Percentiles rank a stretch among this genome's conserved stretches.
Conservation (phyloP, 2,797 vertebrate genomes). For the Echeneis naucrates region DNA sequence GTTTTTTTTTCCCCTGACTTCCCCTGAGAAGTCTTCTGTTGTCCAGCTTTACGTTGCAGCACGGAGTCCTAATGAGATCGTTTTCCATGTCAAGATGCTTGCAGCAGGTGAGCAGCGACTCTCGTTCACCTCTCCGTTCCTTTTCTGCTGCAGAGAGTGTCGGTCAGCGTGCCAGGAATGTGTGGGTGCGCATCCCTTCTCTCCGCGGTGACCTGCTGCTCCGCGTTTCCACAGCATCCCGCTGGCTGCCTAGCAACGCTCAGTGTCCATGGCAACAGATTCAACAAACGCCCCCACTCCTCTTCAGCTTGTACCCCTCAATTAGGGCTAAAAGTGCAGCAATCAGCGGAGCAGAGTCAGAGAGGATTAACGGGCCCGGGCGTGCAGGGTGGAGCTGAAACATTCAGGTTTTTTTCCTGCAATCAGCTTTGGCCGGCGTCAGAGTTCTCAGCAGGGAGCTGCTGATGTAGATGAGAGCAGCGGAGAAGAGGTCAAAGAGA, state of each 20-base stretch:
- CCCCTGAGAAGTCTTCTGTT: neutral
- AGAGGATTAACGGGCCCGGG: conserved; percentile 31
- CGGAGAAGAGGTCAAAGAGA: conserved; percentile 22
- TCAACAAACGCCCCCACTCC: conserved; percentile 85
- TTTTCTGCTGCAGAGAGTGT: conserved; percentile 37
- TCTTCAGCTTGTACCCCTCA: conserved; percentile 77
- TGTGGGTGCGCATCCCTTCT: conserved; percentile 81
- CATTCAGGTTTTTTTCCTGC: conserved; percentile 27
- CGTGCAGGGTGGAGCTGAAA: conserved; percentile 29
- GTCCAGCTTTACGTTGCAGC: neutral
- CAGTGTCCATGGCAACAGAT: conserved; percentile 85
- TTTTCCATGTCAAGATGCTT: neutral
- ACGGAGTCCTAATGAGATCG: neutral
- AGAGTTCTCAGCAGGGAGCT: neutral
- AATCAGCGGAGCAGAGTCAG: conserved; percentile 72
- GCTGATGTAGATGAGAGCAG: conserved; percentile 19
- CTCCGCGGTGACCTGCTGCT: conserved; percentile 82
- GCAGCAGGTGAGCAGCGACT: conserved; percentile 15
- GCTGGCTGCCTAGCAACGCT: conserved; percentile 85
- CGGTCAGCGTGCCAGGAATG: conserved; percentile 59
- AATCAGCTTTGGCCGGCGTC: conserved; percentile 13
- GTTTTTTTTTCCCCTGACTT: neutral
- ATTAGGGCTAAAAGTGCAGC: conserved; percentile 80
- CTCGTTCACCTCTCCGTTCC: conserved; percentile 21
- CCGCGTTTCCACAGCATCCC: conserved; percentile 81